Evolutionary conservation across 30 jellyfish, hydroid and myxozoan species (phyloP), one percentile per base, ranked within the genome.

Genomic region (Aurelia sp.): DNA sequence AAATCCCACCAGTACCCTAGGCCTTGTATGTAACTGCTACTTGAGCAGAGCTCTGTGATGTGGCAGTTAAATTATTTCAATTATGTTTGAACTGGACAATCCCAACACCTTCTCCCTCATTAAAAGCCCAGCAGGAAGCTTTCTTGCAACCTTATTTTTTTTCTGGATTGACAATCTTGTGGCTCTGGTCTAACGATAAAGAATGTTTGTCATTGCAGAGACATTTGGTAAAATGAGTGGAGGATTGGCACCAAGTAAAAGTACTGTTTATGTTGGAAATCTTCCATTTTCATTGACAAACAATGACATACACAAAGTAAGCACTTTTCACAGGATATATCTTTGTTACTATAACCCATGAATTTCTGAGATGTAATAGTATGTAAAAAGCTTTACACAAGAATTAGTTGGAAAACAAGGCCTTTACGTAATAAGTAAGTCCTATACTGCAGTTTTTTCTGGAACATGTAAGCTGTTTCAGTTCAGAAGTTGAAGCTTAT

Each of bases 181-280:
- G 50, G 50, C 15, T 5, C 55, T 44, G 3, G 1, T 9, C 55
- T 44, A 8, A 44, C 7, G 9, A 44, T 8, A 5, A 44, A 44
- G 9, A 44, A 44, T 7, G 55, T 44, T 44, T 44, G 15, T 44
- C 55, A 7, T 44, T 8, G 38, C 24, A 10, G 50, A 13, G 8
- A 13, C n/a, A 47, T 63, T 66, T 5, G 64, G 13, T 1, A 73
- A 58, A 72, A 94, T 94, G 99, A 94, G 99, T 84, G 99, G 99
- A 9, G 97, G 99, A 30, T 63, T 94, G 53, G 99, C 97, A 24
- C 99, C 99, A 60, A 94, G 99, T 73, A 94, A 74, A 86, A 84
- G 97, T 35, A 94, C 99, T 16, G 95, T 84, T 20, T 94, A 94
- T 89, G 99, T 89, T 76, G 99, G 99, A 65, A 94, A 94, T 72